Evolutionary conservation across 2,888 invertebrate species (phyloP).

Genomic region (Rosalia funebris): DNA sequence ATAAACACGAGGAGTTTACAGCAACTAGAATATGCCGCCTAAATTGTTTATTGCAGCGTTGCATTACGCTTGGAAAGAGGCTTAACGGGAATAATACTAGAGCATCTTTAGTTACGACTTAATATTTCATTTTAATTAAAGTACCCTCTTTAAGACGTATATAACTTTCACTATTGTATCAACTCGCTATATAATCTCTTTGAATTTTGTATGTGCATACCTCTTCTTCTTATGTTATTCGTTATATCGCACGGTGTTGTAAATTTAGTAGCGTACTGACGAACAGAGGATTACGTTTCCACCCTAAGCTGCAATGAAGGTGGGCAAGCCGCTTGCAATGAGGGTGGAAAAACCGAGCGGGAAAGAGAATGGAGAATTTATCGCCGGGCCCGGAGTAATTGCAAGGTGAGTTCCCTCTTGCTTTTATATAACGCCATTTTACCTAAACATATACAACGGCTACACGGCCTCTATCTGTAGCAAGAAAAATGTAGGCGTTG

Average conservation of each 20-base stretch:
- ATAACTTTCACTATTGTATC: too few relatives aligned
- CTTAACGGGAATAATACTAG: too few relatives aligned
- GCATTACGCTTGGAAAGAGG: too few relatives aligned
- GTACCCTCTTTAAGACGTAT: too few relatives aligned
- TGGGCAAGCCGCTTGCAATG: constrained; percentile 33
- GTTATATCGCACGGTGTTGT: background rate
- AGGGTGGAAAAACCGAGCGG: constrained; percentile 33
- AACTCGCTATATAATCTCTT: too few relatives aligned
- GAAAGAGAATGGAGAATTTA: constrained; percentile 37
- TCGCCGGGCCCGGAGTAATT: constrained; percentile 34
- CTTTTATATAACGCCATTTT: constrained; percentile 31
- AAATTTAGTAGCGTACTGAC: constrained; percentile 24
- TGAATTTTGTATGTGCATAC: too few relatives aligned
- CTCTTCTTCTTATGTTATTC: constrained; percentile 2
- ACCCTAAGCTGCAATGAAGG: constrained; percentile 34
- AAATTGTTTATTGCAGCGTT: too few relatives aligned
- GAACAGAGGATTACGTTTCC: constrained; percentile 31
- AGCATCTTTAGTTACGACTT: too few relatives aligned
- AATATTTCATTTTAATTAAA: too few relatives aligned
- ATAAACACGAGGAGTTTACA: too few relatives aligned
- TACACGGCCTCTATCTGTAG: background rate
- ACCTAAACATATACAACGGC: constrained; percentile 31
- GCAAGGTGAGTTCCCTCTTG: constrained; percentile 35
- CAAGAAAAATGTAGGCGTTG: background rate
- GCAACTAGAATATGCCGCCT: too few relatives aligned